A percentile compares a stretch with the other conserved stretches of the same genome.
Conservation (phyloP, 2,113 vertebrate genomes). For the Quiscalus mexicanus region DNA sequence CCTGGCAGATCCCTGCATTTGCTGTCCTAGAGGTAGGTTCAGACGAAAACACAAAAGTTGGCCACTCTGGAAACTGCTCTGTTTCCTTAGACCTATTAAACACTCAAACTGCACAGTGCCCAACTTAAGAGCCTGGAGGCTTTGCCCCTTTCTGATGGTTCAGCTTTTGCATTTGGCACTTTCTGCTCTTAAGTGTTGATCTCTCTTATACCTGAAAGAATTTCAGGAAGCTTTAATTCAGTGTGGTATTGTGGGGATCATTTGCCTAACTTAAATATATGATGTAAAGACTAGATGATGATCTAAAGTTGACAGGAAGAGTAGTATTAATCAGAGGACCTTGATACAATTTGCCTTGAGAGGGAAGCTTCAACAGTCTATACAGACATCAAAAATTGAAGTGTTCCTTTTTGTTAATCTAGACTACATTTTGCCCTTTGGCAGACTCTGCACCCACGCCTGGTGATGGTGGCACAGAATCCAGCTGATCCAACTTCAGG, state of each 20-base stretch:
- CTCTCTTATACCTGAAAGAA: neutral
- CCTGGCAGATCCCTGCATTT: neutral
- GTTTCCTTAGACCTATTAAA: neutral
- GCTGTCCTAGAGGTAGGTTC: neutral
- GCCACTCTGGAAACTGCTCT: neutral
- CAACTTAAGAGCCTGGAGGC: neutral
- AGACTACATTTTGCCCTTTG: neutral
- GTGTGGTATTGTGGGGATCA: neutral
- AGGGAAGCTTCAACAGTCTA: neutral
- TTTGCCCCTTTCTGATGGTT: neutral
- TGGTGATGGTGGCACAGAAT: neutral
- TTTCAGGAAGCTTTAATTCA: neutral
- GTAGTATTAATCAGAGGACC: constrained; percentile 56
- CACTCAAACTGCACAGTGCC: neutral
- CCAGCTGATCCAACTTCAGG: neutral
- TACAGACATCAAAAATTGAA: neutral
- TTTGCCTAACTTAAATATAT: constrained; percentile 4
- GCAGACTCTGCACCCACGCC: neutral
- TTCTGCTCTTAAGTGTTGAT: neutral
- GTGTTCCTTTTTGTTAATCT: neutral
- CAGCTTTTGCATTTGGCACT: neutral
- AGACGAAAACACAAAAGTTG: neutral
- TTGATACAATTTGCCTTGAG: constrained; percentile 60
- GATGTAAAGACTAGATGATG: neutral
- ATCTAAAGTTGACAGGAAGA: constrained; percentile 56